Base-by-base conservation (phyloP, 2,888 invertebrate genomes). In the Germaria angustata region DNA sequence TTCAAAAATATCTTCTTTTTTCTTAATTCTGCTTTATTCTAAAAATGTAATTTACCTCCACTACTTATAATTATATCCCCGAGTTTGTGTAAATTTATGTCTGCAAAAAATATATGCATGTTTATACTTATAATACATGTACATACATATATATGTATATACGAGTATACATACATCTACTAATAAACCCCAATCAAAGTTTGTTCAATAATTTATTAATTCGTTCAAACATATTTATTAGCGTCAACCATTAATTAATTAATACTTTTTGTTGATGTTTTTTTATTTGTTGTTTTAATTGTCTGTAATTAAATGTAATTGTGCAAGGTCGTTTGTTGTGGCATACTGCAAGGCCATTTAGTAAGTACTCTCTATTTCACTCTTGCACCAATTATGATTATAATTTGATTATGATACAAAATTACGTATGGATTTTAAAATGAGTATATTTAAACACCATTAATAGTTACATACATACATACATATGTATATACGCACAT, bases 291-390 rank as follows among this genome's bases (percentile, higher is more conserved):
- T 22, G 22, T 79, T 68, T 87, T 87, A 89, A 88, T 89, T 88
- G 88, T 86, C 86, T 86, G 86, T 87, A 88, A 89, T 88, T 88
- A 87, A 89, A 86, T 87, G 86, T 87, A 87, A 87, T 87, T 88
- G 85, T 86, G 78, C 89, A 88, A 89, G 89, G 88, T 87, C 88
- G 88, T 77, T 66, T 84, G 83, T 24, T 73, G 75, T 84, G 32
- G 13, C 84, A 41, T 36, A 49, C 32, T 34, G 13, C 51, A 61
- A 72, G 65, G 83, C 57, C 61, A 34, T 75, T 61, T 46, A 63
- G 11, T 55, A 51, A 80, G 36, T 46, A 63, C 53, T 53, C 20
- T 73, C 44, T 65, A 63, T 55, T 55, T 55, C 6, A 24, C 49
- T 34, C 28, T n/a, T 41, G 22, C 13, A 55, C 4, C 28, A 3